Evolutionary conservation across 1,140 invertebrate species (phyloP).

Genomic region (Drosophila oshimai): DNA sequence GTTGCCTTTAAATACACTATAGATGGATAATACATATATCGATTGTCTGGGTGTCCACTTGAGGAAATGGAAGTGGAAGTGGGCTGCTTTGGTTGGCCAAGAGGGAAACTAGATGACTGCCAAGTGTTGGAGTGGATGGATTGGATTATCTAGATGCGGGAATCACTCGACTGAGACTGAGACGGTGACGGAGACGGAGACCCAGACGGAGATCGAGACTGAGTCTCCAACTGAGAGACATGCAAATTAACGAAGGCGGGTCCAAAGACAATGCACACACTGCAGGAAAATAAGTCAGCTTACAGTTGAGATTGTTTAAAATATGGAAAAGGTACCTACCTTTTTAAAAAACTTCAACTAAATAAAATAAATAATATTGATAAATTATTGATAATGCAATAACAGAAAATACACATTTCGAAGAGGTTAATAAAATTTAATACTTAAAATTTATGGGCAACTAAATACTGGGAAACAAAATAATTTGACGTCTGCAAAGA

Average conservation of each 20-base stretch:
- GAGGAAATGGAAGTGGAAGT: slow-evolving; percentile 37
- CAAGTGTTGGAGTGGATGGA: slow-evolving; percentile 27
- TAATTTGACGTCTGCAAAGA: too few relatives aligned
- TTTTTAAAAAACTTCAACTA: not conserved
- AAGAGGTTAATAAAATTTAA: too few relatives aligned
- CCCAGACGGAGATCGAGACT: slow-evolving; percentile 35
- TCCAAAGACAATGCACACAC: slow-evolving; percentile 1
- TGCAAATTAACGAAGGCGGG: slow-evolving; percentile 30
- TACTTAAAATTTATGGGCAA: too few relatives aligned
- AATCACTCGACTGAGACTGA: slow-evolving; percentile 61
- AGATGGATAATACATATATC: not conserved
- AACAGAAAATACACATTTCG: too few relatives aligned
- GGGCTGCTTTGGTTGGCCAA: slow-evolving; percentile 20
- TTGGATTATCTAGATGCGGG: slow-evolving; percentile 55
- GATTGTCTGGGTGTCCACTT: slow-evolving; percentile 33
- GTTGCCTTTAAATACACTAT: slow-evolving; percentile 3
- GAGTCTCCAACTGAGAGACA: slow-evolving; percentile 8
- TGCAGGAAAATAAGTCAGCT: not conserved
- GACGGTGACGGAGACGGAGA: slow-evolving; percentile 9
- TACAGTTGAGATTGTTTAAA: not conserved
- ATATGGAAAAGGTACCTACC: not conserved
- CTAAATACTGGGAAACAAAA: too few relatives aligned
- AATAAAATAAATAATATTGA: not conserved
- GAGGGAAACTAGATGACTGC: slow-evolving; percentile 28
- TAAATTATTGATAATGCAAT: not conserved